Evolutionary conservation across 1,140 invertebrate species (phyloP), one percentile per base, ranked within the genome.

Genomic region (Andricus grossulariae): DNA sequence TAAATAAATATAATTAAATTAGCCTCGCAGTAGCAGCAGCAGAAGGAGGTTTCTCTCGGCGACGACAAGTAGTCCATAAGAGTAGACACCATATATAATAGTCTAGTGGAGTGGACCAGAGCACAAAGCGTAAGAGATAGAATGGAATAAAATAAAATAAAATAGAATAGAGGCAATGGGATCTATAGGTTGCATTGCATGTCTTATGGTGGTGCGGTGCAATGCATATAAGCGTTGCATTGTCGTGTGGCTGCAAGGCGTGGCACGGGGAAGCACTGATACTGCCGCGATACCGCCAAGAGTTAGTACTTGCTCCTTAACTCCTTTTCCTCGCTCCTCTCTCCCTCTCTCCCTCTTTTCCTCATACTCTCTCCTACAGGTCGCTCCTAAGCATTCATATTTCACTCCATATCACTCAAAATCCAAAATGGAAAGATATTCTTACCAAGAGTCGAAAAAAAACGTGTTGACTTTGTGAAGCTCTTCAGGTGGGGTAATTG

Each of bases 181-280:
- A 75, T 78, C 74, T 80, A 78, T 83, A 76, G 76, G 76, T 76
- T 83, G 78, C 75, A 77, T 82, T 84, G 80, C 80, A 80, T 84
- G 82, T 82, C 79, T 79, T 76, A 75, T 74, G 74, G 74, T 78
- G 25, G 25, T 32, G 25, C 25, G 25, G 25, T 5, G 25, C 25
- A 32, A 32, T 32, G 82, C 82, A 83, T 79, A 83, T 77, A 75
- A 82, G 81, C 83, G 80, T 80, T 83, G 83, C 79, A 84, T 83
- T 84, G 83, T 84, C 81, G 81, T 84, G 83, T 84, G 83, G 81
- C 81, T 81, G 83, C 82, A 85, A 85, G 83, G 83, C 83, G 83
- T 85, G 83, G 83, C 82, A 83, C 80, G 75, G 81, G 81, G 83
- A 84, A 84, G 83, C 83, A 83, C 78, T 83, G 83, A 83, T 84